phyloP scores from a whole-genome alignment of 2,888 invertebrate species.

The Chymomyza caudatula region DNA sequence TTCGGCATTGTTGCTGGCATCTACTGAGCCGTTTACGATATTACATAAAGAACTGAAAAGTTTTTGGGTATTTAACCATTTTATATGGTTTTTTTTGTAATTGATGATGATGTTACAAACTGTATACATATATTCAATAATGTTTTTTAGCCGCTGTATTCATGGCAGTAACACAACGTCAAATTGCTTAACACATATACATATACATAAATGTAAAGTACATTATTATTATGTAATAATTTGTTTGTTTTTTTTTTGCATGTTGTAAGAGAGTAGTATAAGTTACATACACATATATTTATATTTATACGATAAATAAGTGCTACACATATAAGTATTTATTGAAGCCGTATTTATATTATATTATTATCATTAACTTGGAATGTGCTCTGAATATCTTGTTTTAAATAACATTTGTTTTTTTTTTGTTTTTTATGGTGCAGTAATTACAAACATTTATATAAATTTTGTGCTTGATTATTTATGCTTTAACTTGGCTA shows the following conservation, averaged over 20 bases:
- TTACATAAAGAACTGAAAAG: not conserved
- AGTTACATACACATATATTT: not conserved
- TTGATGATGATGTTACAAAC: constrained; percentile 52
- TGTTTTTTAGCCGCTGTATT: constrained; percentile 45
- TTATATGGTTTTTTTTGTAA: constrained; percentile 23
- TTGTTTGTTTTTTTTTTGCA: constrained; percentile 5
- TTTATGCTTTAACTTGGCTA: constrained; percentile 28
- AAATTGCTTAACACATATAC: constrained; percentile 61
- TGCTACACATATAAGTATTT: constrained; percentile 68
- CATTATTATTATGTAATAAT: constrained; percentile 26
- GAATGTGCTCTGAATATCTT: constrained; percentile 62
- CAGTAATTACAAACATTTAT: constrained; percentile 49
- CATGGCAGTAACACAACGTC: constrained; percentile 69
- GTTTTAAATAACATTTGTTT: constrained; percentile 32
- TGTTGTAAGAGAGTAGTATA: not conserved
- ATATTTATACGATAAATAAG: constrained; percentile 35
- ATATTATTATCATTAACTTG: constrained; percentile 27
- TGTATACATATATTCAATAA: not conserved
- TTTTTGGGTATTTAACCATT: not conserved
- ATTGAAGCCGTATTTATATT: constrained; percentile 52
- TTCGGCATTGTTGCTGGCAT: not conserved
- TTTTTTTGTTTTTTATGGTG: constrained; percentile 36
- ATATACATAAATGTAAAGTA: constrained; percentile 69
- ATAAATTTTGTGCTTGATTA: constrained; percentile 38
- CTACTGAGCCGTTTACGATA: not conserved